Base-by-base conservation (phyloP, 2,797 vertebrate genomes). In the Fringilla coelebs region DNA sequence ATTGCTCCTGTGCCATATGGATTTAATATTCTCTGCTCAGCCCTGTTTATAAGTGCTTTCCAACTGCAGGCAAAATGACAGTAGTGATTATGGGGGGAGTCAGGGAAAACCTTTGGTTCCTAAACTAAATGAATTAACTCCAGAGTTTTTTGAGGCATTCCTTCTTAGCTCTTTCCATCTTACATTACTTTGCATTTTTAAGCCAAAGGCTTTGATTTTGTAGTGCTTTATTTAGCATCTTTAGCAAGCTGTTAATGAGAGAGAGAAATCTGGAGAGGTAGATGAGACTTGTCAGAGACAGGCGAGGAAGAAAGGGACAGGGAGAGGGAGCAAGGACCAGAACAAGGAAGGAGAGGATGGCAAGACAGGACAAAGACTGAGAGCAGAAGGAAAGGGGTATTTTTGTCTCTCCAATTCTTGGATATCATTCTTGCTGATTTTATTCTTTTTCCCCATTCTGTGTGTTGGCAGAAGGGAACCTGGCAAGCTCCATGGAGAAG, bases 141-240 rank as follows among this genome's bases (percentile, higher is more conserved):
- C 26, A 34, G 70, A 68, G 9, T 4, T 74, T 85, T 85, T 81
- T 55, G 26, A 80, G 40, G 24, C 46, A 41, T 89, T 82, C 20
- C 31, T 70, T 49, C 38, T 86, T 66, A 29, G 43, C 67, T 81
- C 18, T 51, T 88, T 89, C 38, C 45, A 26, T 86, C 17, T 22
- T 81, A 38, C 12, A 4, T 17, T 34, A 8, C 25, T 78, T 85
- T 48, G 41, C 6, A 43, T 76, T 73, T 92, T 81, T 54, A 61
- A 90, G 61, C 57, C 36, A 48, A 86, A 85, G 32, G 20, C 43
- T 77, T 88, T 81, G 57, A 74, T 87, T 77, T 91, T 2, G 1
- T 9, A 61, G 67, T 52, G 70, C 92, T 94, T 94, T 93, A 58
- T 95, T 94, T 72, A 82, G 32, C 79, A 85, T 31, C 41, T 87